Evolutionary conservation across 2,888 invertebrate genomes (phyloP), one percentile per base, ranked within the genome.

Genomic region (Lasius platythorax): DNA sequence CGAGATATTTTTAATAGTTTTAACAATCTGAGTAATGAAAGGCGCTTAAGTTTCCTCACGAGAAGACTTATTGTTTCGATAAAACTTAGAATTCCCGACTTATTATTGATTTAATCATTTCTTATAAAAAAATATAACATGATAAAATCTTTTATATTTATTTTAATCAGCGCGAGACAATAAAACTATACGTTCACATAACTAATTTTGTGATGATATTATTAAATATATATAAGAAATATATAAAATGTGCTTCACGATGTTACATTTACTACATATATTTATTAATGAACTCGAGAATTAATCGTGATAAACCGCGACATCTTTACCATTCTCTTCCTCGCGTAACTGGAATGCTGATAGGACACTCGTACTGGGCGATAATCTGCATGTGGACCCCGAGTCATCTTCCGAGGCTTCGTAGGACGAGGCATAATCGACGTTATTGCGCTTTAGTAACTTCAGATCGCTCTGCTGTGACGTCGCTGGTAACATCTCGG

Each of bases 401-500:
- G 93, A 93, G 63, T 93, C 93, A 64, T 94, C 93, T 56, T 93
- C 93, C 12, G 94, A 92, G 12, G 90, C 90, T 70, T 93, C 93
- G 73, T 91, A 93, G 63, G 91, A 93, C 5, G 92, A 92, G 28
- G 82, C 87, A 30, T 84, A 70, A 8, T 70, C 83, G 28, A 86
- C 85, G 12, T 89, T 70, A 15, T 64, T 66, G 4, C 70, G 66
- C 6, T 91, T 88, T 33, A 58, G 46, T 15, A 61, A 56, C 58
- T 87, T 87, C 37, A 68, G 5, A 12, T 76, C 63, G 11, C 8
- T 58, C 11, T 81, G 76, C 9, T 58, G 58, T 0, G 78, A 23
- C 11, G 15, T 4, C 0, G 11, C 9, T 58, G 68, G 33, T 43
- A 67, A 46, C n/a, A 6, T 3, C 8, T 33, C 9, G 0, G 64